Conservation (phyloP, 2,888 invertebrate species). For the Drosophila nr. medialis region DNA sequence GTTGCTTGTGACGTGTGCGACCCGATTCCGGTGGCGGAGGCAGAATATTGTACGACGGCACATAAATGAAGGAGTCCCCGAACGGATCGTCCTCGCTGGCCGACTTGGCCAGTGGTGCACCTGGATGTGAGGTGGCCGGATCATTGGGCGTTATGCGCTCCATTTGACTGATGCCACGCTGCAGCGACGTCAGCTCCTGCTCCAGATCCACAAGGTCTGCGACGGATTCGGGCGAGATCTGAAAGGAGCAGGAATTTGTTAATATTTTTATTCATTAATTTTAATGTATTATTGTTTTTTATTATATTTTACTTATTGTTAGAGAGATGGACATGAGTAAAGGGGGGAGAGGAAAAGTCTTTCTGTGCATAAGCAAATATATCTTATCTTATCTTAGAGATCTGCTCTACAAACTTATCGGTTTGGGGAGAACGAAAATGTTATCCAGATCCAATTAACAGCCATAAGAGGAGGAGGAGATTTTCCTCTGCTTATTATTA, state of each 20-base stretch:
- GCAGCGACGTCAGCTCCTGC: constrained; percentile 93
- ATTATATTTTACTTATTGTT: not conserved
- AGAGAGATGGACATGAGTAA: not conserved
- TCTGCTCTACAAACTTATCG: not conserved
- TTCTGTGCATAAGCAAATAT: not conserved
- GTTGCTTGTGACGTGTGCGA: constrained; percentile 83
- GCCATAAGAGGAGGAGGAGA: not conserved
- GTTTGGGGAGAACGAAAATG: no score
- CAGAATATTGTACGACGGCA: constrained; percentile 84
- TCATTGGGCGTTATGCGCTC: constrained; percentile 92
- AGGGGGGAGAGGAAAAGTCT: not conserved
- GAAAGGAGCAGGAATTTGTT: not conserved
- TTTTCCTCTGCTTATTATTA: not conserved
- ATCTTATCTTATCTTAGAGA: not conserved
- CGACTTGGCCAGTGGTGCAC: constrained; percentile 76
- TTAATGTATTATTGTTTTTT: not conserved
- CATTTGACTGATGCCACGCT: constrained; percentile 95
- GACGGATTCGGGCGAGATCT: constrained; percentile 86
- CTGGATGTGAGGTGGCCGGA: constrained; percentile 86
- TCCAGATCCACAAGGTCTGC: constrained; percentile 95
- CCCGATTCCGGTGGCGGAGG: constrained; percentile 84
- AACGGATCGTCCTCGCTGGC: constrained; percentile 88
- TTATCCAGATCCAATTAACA: no score
- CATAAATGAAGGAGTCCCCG: constrained; percentile 90
- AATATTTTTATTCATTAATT: not conserved